These are phyloP conservation scores for Laspeyria flexula DNA, from an alignment of 2,888 invertebrate genomes.

Conservation along the genomic window DNA sequence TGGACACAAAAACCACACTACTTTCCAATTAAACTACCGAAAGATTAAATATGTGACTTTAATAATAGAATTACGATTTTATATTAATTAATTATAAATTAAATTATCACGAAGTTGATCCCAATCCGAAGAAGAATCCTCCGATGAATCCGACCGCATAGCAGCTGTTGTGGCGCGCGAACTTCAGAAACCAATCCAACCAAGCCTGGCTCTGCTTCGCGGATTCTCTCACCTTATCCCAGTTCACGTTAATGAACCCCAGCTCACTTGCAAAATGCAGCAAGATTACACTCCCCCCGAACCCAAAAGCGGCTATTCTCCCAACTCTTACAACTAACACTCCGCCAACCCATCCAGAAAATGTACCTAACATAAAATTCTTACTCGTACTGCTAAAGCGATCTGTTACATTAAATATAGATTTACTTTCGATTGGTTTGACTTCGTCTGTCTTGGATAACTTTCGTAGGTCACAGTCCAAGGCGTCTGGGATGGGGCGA, in stretches of 20 bases:
- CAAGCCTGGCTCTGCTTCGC: constrained; percentile 90
- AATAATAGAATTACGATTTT: constrained; percentile 3
- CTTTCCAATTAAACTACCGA: not conserved
- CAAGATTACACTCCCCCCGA: constrained; percentile 95
- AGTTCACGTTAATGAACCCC: constrained; percentile 95
- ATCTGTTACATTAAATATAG: constrained; percentile 50
- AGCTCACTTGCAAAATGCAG: constrained; percentile 95
- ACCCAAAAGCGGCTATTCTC: constrained; percentile 93
- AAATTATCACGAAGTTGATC: constrained; percentile 73
- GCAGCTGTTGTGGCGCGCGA: constrained; percentile 88
- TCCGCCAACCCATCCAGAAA: constrained; percentile 88
- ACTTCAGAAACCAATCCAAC: constrained; percentile 88
- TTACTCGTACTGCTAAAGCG: constrained; percentile 57
- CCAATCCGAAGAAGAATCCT: constrained; percentile 94
- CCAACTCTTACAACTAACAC: constrained; percentile 93
- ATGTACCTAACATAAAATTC: constrained; percentile 65
- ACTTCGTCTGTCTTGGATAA: constrained; percentile 34
- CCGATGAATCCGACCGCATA: constrained; percentile 92
- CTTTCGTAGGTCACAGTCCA: constrained; percentile 7
- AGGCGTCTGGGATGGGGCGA: constrained; percentile 57
- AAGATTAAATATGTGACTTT: not conserved
- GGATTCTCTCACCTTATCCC: constrained; percentile 92
- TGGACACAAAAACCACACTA: too few species aligned
- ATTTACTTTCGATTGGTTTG: constrained; percentile 51
- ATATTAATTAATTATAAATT: constrained; percentile 5